Evolutionary conservation across 1,140 invertebrate genomes (phyloP), one percentile per base, ranked within the genome.

Genomic region (Drosophila obscura): DNA sequence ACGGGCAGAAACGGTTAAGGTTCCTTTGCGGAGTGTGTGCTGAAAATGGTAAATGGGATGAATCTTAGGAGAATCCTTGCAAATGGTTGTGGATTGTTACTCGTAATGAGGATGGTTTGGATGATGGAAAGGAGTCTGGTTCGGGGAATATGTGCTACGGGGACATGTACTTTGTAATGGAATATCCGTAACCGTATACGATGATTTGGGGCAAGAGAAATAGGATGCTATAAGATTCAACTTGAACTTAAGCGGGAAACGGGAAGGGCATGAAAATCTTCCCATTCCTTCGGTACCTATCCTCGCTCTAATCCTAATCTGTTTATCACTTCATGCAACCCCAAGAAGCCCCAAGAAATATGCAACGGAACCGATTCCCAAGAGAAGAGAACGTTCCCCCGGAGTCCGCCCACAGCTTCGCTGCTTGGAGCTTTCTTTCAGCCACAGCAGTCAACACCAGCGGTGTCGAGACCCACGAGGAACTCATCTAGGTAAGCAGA

Each of bases 401-500:
- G 11, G 50, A 19, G 66, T 41, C 8, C 16, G 11, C 11, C n/a
- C 19, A 31, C 41, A 41, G 22, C 44, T 58, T 4, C 11, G 50
- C 7, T 46, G 2, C 15, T 44, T 5, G 39, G 39, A 35, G 22
- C 52, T 56, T 24, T 45, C 9, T 19, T 46, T 64, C 28, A 59
- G 57, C 60, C 77, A 44, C 77, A 59, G 26, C 73, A 81, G 79
- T 82, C 79, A 82, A 81, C 79, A 81, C 62, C 74, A 35, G 79
- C 60, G 59, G 79, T 72, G 79, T 64, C 22, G 48, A 16, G 56
- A 50, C 63, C 52, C 68, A 57, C 35, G 75, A 69, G 63, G 31
- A 46, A 57, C 41, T 55, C 68, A 59, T 64, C 50, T 74, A 72
- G 74, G 79, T 51, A 71, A 71, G 67, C 67, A 56, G 24, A 15